Conservation (phyloP, 2,888 invertebrate genomes). For the Idaea aversata region DNA sequence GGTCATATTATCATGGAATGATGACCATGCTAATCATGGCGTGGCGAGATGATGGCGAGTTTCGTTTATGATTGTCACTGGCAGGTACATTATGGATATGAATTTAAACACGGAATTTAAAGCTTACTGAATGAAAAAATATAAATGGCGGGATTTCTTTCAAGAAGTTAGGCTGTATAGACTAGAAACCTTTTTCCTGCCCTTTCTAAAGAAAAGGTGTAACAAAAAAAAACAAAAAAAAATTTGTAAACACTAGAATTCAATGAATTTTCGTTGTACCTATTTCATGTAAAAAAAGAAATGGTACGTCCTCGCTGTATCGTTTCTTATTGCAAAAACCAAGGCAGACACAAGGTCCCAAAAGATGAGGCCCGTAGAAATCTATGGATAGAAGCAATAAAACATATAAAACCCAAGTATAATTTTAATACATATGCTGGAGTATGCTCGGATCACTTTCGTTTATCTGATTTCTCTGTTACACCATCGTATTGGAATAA, state of each 20-base stretch:
- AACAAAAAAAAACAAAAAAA: too few species aligned
- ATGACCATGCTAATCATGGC: too few species aligned
- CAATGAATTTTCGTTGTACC: background rate
- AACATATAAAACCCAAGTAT: background rate
- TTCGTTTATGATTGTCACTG: too few species aligned
- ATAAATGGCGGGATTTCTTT: too few species aligned
- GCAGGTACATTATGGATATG: too few species aligned
- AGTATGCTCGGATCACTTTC: background rate
- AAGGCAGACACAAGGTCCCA: background rate
- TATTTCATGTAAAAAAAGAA: background rate
- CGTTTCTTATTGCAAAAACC: background rate
- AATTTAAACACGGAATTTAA: too few species aligned
- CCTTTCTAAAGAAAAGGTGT: too few species aligned
- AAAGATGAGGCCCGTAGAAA: background rate
- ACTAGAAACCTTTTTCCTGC: too few species aligned
- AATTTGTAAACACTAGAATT: background rate
- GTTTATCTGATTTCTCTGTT: background rate
- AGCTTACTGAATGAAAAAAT: too few species aligned
- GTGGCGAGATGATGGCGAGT: too few species aligned
- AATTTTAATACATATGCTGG: background rate
- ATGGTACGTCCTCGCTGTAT: background rate
- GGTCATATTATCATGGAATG: too few species aligned
- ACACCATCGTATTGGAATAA: background rate
- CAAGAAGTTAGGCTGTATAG: too few species aligned
- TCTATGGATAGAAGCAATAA: background rate